These are phyloP conservation scores for Merodon equestris DNA, from an alignment of 2,888 invertebrate species.

Conservation along the genomic window DNA sequence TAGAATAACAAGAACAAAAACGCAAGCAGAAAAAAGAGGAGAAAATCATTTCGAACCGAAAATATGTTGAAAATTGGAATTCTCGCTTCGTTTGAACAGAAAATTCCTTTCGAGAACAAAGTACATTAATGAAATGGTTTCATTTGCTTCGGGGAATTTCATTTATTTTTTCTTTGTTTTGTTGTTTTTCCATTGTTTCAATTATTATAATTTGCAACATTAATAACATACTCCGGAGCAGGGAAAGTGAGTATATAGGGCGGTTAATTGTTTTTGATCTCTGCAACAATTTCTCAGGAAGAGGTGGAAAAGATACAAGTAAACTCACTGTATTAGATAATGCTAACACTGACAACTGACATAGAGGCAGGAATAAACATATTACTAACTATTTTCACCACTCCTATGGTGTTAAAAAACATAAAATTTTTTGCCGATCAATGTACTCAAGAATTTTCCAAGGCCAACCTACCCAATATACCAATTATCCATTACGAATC, in stretches of 20 bases:
- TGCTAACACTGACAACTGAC: no score
- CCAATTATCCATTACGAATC: no score
- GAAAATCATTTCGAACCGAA: slow-evolving; percentile 54
- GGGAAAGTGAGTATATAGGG: neutral
- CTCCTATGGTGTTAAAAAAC: no score
- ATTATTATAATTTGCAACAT: slow-evolving; percentile 40
- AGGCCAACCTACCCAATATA: no score
- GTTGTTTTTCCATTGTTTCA: slow-evolving; percentile 12
- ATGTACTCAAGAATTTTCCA: no score
- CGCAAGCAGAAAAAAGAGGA: slow-evolving; percentile 5
- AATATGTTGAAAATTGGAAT: slow-evolving; percentile 64
- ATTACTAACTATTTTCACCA: no score
- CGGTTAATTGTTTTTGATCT: no score
- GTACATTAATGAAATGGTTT: slow-evolving; percentile 46
- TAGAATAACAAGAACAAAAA: slow-evolving; percentile 47
- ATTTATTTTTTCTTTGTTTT: neutral
- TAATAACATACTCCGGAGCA: slow-evolving; percentile 27
- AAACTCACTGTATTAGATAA: no score
- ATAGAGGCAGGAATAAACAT: no score
- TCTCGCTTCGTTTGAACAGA: slow-evolving; percentile 48
- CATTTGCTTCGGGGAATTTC: slow-evolving; percentile 33
- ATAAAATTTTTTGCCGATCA: no score
- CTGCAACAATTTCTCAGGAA: no score
- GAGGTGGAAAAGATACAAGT: no score
- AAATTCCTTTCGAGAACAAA: slow-evolving; percentile 25